phyloP scores from a whole-genome alignment of 1,140 invertebrate genomes.

The Reticulitermes speratus region DNA sequence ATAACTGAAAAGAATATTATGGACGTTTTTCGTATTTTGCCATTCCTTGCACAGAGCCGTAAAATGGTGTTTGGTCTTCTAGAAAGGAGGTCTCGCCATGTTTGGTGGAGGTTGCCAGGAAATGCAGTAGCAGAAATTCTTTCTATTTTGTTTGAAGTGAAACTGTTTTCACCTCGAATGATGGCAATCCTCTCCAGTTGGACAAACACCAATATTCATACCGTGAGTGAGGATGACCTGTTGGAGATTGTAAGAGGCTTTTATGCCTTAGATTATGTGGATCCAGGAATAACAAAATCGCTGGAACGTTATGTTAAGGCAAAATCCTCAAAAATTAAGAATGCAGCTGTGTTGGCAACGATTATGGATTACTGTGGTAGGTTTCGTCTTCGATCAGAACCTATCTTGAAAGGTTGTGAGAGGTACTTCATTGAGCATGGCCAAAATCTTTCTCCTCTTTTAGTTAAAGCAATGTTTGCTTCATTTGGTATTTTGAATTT shows the following conservation, averaged over 20 bases:
- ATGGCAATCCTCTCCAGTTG: constrained; percentile 57
- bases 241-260: constrained; percentile 59
- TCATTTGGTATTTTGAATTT: constrained; percentile 64
- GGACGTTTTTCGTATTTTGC: constrained; percentile 57
- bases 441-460: constrained; percentile 51
- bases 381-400: constrained; percentile 56
- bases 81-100: constrained; percentile 58
- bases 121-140: constrained; percentile 59
- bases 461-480: constrained; percentile 59
- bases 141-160: constrained; percentile 43
- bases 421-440: constrained; percentile 58
- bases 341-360: constrained; percentile 56
- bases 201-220: constrained; percentile 62
- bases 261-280: constrained; percentile 53
- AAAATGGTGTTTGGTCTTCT: constrained; percentile 60
- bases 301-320: constrained; percentile 61
- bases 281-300: constrained; percentile 56
- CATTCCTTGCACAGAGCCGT: constrained; percentile 59
- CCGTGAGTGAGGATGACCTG: constrained; percentile 58
- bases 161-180: constrained; percentile 47
- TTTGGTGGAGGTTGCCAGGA: constrained; percentile 59
- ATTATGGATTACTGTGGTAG: constrained; percentile 64
- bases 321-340: constrained; percentile 49
- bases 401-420: constrained; percentile 58
- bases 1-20: constrained; percentile 60